phyloP scores from a whole-genome alignment of 2,113 vertebrate genomes.

The Heterotis niloticus region DNA sequence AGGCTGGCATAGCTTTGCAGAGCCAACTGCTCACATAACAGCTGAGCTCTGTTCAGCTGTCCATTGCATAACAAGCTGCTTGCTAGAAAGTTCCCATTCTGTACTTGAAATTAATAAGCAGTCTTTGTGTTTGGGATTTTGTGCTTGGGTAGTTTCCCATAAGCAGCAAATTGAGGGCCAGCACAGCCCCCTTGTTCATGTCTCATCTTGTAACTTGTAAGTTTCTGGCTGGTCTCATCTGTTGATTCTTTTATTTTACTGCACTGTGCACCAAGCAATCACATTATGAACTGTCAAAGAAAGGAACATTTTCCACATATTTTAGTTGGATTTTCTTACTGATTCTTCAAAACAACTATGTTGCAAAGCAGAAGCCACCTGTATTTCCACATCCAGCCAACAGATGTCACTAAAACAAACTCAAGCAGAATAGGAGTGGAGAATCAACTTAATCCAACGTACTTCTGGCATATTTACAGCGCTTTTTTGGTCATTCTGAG shows the following conservation, averaged over 20 bases:
- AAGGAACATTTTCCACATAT: no score
- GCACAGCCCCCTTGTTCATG: background rate
- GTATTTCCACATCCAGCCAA: no score
- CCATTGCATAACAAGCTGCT: slow-evolving; percentile 18
- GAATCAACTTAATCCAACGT: no score
- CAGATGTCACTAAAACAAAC: no score
- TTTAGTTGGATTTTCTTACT: no score
- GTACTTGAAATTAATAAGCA: slow-evolving; percentile 8
- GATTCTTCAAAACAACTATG: no score
- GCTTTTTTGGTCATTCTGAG: no score
- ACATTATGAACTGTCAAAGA: no score
- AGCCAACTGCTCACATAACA: slow-evolving; percentile 11
- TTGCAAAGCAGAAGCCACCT: no score
- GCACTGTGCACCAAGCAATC: background rate
- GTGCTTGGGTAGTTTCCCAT: background rate
- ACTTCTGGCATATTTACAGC: no score
- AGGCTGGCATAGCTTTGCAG: background rate
- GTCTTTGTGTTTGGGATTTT: background rate
- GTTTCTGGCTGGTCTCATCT: background rate
- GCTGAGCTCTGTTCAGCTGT: background rate
- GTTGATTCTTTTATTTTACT: background rate
- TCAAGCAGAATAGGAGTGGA: no score
- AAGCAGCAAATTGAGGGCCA: background rate
- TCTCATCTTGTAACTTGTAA: background rate
- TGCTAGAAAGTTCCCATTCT: background rate